phyloP scores from a whole-genome alignment of 2,113 vertebrate genomes.

The Zingel zingel region DNA sequence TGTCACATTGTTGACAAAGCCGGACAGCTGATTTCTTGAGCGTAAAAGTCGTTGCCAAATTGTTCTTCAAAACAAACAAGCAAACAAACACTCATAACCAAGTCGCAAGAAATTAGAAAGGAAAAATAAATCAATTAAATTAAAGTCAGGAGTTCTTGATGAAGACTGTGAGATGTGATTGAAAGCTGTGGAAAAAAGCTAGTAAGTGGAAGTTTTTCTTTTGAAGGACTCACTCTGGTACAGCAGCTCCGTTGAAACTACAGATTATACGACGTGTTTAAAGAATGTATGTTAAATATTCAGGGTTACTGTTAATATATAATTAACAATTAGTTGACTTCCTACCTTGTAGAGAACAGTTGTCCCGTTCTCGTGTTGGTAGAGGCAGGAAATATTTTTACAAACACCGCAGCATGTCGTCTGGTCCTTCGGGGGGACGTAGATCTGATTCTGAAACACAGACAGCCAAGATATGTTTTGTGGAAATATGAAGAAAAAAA shows the following conservation, averaged over 20 bases:
- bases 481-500: background rate
- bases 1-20: too few species aligned
- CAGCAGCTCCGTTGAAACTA: background rate
- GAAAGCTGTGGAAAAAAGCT: background rate
- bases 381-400: conserved; percentile 92
- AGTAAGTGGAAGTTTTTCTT: background rate
- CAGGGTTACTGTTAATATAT: background rate
- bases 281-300: background rate
- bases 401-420: conserved; percentile 93
- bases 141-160: too few species aligned
- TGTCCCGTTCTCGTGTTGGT: conserved; percentile 90
- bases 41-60: too few species aligned
- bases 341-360: conserved; percentile 87
- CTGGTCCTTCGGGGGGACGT: conserved; percentile 90
- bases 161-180: background rate
- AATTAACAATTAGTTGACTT: background rate
- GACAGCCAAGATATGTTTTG: background rate
- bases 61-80: too few species aligned
- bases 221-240: background rate
- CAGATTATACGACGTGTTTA: background rate
- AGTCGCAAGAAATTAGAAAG: too few species aligned
- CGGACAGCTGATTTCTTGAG: too few species aligned
- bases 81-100: too few species aligned
- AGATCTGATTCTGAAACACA: conserved; percentile 92
- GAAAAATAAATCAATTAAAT: too few species aligned